Conservation (phyloP, 1,140 invertebrate species). For the Pseudobourletiella spinata region DNA sequence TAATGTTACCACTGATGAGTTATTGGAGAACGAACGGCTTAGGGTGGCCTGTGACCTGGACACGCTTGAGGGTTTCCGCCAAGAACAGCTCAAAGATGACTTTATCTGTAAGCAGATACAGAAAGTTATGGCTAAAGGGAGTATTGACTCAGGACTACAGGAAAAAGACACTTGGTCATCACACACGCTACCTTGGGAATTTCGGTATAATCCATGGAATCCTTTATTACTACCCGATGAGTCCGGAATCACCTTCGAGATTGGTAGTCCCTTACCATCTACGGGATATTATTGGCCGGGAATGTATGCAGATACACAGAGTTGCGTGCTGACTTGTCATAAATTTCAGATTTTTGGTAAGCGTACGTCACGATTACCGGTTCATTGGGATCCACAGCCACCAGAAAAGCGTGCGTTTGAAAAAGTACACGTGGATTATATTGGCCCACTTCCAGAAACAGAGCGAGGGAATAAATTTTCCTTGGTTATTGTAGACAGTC, state of each 20-base stretch:
- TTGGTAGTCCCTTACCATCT: not conserved
- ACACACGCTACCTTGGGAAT: too few relatives aligned
- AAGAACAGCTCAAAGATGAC: too few relatives aligned
- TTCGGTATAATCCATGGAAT: too few relatives aligned
- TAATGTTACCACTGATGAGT: too few relatives aligned
- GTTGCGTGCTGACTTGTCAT: not conserved
- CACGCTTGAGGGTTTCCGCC: too few relatives aligned
- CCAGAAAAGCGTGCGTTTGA: not conserved
- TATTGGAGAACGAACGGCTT: too few relatives aligned
- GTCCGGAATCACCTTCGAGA: not conserved
- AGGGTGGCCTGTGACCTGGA: too few relatives aligned
- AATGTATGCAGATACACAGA: not conserved
- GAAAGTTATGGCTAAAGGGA: too few relatives aligned
- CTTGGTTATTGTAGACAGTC: constrained; percentile 38
- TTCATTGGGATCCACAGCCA: not conserved
- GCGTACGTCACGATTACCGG: not conserved
- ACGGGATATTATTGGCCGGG: not conserved
- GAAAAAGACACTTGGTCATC: too few relatives aligned
- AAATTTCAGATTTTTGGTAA: not conserved
- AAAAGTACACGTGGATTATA: constrained; percentile 37
- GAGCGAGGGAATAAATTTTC: constrained; percentile 38
- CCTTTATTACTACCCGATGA: too few relatives aligned
- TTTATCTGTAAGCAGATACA: too few relatives aligned
- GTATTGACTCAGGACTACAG: too few relatives aligned
- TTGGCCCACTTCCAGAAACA: constrained; percentile 37